Conservation (phyloP, 2,797 vertebrate genomes). For the Tokudaia tokunoshimensis region DNA sequence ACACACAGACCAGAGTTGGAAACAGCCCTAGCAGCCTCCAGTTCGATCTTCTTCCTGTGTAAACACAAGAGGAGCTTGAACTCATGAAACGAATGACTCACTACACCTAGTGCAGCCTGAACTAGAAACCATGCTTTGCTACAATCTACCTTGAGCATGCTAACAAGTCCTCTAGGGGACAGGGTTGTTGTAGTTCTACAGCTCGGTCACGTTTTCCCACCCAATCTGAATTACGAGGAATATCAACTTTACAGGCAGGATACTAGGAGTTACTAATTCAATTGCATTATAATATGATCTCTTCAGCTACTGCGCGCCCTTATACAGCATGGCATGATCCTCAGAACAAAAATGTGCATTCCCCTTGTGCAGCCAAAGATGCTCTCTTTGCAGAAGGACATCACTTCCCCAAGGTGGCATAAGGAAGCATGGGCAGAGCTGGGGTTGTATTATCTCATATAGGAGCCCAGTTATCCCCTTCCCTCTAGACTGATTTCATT, state of each 20-base stretch:
- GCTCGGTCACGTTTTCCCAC: neutral
- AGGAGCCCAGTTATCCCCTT: neutral
- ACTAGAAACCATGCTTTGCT: neutral
- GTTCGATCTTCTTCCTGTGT: too few relatives aligned
- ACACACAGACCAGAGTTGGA: neutral
- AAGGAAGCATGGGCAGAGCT: neutral
- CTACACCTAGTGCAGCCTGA: too few relatives aligned
- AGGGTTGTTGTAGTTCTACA: neutral
- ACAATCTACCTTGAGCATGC: neutral
- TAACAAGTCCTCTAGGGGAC: neutral
- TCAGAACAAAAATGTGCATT: neutral
- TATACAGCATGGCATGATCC: neutral
- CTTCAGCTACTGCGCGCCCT: accelerated
- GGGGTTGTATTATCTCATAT: neutral
- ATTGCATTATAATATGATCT: accelerated
- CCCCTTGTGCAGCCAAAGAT: neutral
- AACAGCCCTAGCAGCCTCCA: neutral
- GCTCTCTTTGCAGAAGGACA: neutral
- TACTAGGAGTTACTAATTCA: neutral
- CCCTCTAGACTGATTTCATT: conserved; percentile 14
- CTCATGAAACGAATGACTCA: accelerated
- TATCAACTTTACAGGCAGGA: neutral
- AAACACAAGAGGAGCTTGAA: neutral
- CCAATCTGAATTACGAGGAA: neutral
- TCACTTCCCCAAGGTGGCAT: neutral